Base-by-base conservation (phyloP, 2,797 vertebrate species). In the Molossus molossus region DNA sequence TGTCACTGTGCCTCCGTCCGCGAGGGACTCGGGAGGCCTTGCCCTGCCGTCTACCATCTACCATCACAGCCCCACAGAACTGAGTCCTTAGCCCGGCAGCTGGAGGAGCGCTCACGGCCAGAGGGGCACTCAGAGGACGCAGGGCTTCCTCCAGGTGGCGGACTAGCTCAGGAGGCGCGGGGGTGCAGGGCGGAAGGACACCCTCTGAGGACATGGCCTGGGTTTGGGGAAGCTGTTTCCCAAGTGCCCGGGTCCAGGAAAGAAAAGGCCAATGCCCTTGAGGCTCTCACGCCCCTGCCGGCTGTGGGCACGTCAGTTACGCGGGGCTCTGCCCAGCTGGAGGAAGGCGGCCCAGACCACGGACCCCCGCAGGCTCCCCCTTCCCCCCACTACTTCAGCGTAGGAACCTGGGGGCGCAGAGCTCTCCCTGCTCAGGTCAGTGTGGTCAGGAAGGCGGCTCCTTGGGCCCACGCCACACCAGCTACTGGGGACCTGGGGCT, bases 61-160 rank as follows among this genome's bases (percentile, higher is more conserved):
- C 7, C 13, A 6, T 27, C 3, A 5, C 20, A 25, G 0, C 1
- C 9, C 21, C 2, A n/a, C 9, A 8, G 5, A 25, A 14, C 9
- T 69, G 11, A 33, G 33, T 62, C 17, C 6, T 25, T 3, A 1
- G 20, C 64, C n/a, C 21, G 20, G 11, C 21, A 62, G 27, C 21
- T 9, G 29, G 17, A 69, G 33, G 27, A 82, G 48, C 8, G 55
- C 10, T 94, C 2, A 1, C 7, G 29, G 29, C 57, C 29, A 37
- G 7, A 29, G 9, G 23, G 18, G 18, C n/a, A 83, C 9, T 23
- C 57, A 65, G 33, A 5, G 25, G 57, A 25, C 8, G 50, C 9
- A 73, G 27, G 29, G 4, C 73, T 80, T 67, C 55, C 23, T 72
- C 50, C 29, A 62, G 29, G 18, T 50, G 8, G 25, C 0, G 2